These are phyloP conservation scores for Actinernus sp. DNA, from an alignment of 92 coral and sea anemone genomes.

Conservation along the genomic window DNA sequence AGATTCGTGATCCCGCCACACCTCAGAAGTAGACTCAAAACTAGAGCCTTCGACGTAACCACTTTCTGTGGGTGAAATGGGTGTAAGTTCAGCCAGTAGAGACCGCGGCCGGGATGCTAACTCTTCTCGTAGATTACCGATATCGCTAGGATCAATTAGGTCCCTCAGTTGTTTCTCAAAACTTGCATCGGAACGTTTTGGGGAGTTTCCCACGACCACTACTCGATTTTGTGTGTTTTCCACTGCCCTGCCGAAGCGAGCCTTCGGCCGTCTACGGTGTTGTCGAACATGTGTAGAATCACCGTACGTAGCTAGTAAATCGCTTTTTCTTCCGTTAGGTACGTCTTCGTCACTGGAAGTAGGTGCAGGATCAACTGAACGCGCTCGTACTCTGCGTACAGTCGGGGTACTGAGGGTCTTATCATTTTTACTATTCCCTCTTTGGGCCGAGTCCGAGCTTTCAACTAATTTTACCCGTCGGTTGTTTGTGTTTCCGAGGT, in stretches of 20 bases:
- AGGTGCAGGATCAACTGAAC: background rate
- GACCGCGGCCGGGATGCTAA: slow-evolving; percentile 16
- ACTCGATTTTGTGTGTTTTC: too few relatives aligned
- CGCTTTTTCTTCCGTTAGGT: background rate
- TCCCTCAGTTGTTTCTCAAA: slow-evolving; percentile 12
- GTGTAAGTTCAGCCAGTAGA: slow-evolving; percentile 18
- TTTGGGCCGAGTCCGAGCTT: background rate
- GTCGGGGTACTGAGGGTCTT: background rate
- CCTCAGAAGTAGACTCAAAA: slow-evolving; percentile 6
- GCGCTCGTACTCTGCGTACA: slow-evolving; percentile 6
- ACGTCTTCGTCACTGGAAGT: background rate
- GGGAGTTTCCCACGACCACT: too few relatives aligned
- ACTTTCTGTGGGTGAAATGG: slow-evolving; percentile 23
- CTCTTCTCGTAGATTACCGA: slow-evolving; percentile 22
- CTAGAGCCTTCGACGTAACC: slow-evolving; percentile 36
- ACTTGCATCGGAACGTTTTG: background rate
- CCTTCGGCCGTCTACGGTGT: too few relatives aligned
- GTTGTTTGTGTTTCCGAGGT: slow-evolving; percentile 2
- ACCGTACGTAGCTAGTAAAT: background rate
- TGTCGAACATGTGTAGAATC: background rate
- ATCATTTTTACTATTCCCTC: background rate
- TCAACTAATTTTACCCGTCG: background rate
- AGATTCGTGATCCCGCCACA: background rate
- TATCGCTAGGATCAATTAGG: slow-evolving; percentile 37
- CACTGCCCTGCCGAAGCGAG: too few relatives aligned